A percentile compares a stretch with the other conserved stretches of the same genome.
phyloP scores from a whole-genome alignment of 2,888 invertebrate genomes.

The Eumacrocentrus americanus region DNA sequence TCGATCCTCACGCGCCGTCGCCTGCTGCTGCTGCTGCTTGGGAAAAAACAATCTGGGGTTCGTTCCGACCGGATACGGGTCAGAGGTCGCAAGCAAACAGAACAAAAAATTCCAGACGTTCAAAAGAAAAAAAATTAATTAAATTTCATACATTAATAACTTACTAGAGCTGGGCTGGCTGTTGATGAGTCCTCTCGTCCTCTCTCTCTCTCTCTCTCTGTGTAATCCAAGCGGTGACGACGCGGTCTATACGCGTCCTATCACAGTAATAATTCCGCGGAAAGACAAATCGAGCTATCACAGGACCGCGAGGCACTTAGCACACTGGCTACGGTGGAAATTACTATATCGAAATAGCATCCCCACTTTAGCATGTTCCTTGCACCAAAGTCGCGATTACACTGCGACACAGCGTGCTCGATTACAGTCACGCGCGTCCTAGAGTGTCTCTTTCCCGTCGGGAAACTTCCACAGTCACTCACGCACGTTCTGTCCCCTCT shows the following conservation, averaged over 20 bases:
- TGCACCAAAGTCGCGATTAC: too few species aligned
- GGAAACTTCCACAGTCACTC: too few species aligned
- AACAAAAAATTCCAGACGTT: background rate
- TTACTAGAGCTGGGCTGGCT: background rate
- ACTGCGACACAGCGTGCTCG: too few species aligned
- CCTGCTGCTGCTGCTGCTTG: too few species aligned
- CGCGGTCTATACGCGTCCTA: slow-evolving; percentile 1
- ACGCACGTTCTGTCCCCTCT: too few species aligned
- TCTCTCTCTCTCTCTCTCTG: background rate
- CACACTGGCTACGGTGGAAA: background rate
- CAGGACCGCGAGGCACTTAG: background rate
- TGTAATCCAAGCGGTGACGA: slow-evolving; percentile 8
- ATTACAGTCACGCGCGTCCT: too few species aligned
- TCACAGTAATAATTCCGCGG: slow-evolving; percentile 10
- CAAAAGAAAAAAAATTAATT: background rate
- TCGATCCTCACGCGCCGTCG: too few species aligned
- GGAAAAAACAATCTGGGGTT: too few species aligned
- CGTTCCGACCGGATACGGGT: too few species aligned
- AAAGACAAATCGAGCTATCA: slow-evolving; percentile 1
- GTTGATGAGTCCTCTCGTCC: background rate
- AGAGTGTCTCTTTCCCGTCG: too few species aligned
- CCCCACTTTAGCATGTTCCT: too few species aligned
- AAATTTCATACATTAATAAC: too few species aligned
- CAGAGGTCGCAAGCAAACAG: background rate
- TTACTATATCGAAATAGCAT: background rate